Conservation (phyloP, 2,113 vertebrate species). For the Fregetta grallaria region DNA sequence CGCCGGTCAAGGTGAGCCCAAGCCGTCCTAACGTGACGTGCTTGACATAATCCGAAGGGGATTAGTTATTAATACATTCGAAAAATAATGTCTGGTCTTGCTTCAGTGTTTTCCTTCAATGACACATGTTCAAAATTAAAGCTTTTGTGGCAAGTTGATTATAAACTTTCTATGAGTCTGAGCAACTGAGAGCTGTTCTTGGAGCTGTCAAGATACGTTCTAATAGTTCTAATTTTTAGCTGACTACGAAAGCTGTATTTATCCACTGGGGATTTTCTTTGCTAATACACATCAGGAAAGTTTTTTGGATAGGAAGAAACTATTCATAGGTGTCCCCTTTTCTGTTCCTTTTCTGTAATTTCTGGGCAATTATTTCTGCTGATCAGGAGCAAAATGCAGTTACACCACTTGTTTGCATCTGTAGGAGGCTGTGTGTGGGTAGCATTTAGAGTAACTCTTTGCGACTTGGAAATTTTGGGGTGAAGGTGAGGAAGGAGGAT, state of each 20-base stretch:
- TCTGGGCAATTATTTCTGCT: background rate
- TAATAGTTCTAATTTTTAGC: background rate
- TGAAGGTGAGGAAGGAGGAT: background rate
- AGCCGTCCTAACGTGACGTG: background rate
- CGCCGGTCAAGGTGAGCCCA: background rate
- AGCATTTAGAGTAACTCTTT: background rate
- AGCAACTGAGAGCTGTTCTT: background rate
- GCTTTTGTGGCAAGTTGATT: background rate
- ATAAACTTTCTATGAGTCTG: background rate
- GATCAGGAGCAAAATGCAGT: background rate
- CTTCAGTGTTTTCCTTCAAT: background rate
- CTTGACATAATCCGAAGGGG: conserved; percentile 6
- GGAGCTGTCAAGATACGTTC: background rate
- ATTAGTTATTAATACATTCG: conserved; percentile 38
- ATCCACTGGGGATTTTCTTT: background rate
- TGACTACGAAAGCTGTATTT: background rate
- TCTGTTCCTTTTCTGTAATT: background rate
- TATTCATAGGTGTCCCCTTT: background rate
- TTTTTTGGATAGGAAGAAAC: background rate
- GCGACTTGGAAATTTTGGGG: background rate
- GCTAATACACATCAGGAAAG: background rate
- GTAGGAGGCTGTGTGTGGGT: background rate
- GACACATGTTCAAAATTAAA: background rate
- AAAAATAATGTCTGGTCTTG: background rate
- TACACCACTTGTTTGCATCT: background rate